Evolutionary conservation across 2,797 vertebrate genomes (phyloP).

Genomic region (Poeciliopsis presidionis): DNA sequence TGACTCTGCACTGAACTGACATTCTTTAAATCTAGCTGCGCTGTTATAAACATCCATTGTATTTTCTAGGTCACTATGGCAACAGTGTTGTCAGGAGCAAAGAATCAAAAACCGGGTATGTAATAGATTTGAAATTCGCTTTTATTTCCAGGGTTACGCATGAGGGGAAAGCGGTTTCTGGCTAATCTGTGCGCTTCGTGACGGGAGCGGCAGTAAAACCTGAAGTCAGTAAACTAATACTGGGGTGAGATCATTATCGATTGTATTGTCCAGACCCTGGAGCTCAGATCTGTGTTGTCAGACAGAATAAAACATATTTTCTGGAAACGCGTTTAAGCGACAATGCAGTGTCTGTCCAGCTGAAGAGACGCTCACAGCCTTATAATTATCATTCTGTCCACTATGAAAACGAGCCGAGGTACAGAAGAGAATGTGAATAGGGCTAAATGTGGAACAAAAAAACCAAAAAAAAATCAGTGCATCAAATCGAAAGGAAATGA

Average conservation of each 20-base stretch:
- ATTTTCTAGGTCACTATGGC: neutral
- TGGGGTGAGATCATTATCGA: conserved; percentile 9
- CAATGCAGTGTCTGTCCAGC: conserved; percentile 5
- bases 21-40: neutral
- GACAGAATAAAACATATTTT: conserved; percentile 10
- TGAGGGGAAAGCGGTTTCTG: neutral
- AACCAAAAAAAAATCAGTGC: neutral
- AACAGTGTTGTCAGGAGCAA: neutral
- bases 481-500: conserved; percentile 25
- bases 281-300: neutral
- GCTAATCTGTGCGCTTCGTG: neutral
- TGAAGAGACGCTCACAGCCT: conserved; percentile 11
- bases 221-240: neutral
- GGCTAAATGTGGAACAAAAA: neutral
- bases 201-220: neutral
- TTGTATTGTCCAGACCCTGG: neutral
- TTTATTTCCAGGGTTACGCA: neutral
- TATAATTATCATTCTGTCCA: conserved; percentile 10
- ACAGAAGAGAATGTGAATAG: neutral
- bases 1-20: neutral
- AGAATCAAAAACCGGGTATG: neutral
- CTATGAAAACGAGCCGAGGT: conserved; percentile 6
- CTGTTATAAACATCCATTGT: neutral
- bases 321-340: conserved; percentile 16
- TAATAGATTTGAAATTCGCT: neutral